phyloP scores from a whole-genome alignment of 2,113 vertebrate genomes.

The Pelmatolapia mariae region DNA sequence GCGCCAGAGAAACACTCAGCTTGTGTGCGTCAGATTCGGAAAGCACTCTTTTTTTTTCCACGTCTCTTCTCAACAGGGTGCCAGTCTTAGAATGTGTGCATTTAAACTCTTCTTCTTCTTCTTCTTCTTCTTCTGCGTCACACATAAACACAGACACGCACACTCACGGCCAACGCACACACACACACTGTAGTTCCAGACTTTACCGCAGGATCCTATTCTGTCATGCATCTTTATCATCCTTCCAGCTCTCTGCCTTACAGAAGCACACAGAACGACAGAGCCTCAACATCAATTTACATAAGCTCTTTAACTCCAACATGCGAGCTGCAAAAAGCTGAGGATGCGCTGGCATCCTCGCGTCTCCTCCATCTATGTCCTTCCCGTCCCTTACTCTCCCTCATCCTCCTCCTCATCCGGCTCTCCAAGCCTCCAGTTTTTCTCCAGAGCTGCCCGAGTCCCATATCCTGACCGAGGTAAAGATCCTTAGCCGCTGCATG shows the following conservation, averaged over 20 bases:
- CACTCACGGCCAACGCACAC: neutral
- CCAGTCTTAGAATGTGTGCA: constrained; percentile 23
- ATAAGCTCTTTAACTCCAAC: constrained; percentile 32
- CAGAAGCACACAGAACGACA: neutral
- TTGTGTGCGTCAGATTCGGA: constrained; percentile 2
- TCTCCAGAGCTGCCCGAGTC: constrained; percentile 14
- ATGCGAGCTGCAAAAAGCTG: neutral
- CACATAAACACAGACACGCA: neutral
- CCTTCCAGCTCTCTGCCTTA: constrained; percentile 5
- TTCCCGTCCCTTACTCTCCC: neutral
- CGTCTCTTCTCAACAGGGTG: constrained; percentile 27
- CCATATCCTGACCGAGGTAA: constrained; percentile 23
- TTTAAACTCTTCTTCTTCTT: constrained; percentile 41
- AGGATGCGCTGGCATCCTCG: neutral
- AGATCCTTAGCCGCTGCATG: constrained; percentile 36
- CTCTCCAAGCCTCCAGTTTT: neutral
- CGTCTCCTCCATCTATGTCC: neutral
- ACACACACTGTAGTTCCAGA: constrained; percentile 6
- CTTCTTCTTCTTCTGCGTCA: constrained; percentile 15
- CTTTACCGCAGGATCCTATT: constrained; percentile 70
- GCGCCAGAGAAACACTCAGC: neutral
- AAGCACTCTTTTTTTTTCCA: neutral
- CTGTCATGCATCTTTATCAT: constrained; percentile 35
- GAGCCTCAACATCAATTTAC: neutral
- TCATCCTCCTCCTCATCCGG: neutral